Evolutionary conservation across 2,888 invertebrate genomes (phyloP), one percentile per base, ranked within the genome.

Genomic region (Marronus borbonicus): DNA sequence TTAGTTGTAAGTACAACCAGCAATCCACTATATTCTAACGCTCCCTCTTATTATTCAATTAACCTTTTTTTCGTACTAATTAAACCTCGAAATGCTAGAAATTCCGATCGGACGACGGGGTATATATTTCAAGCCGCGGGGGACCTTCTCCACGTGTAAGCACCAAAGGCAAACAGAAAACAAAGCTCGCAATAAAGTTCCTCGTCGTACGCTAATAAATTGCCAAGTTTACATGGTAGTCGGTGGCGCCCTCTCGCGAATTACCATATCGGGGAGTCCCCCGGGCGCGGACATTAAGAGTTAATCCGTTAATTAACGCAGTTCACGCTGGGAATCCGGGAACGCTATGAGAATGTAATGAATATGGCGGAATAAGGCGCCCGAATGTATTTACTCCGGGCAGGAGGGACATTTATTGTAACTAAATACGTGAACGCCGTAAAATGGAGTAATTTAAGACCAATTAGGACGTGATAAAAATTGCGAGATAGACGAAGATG

Each of bases 261-360:
- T 68, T 68, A 68, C 68, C 68, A 50, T 68, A 50, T 68, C 62
- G 50, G 50, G 68, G 50, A 24, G 50, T 36, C 65, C 65, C 65
- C 65, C 28, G 68, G 5, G 50, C 14, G 14, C 20, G 50, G 14
- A 24, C 28, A 28, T 68, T 50, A 31, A 68, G 24, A 68, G 49
- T 68, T 68, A 68, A 68, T 68, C 68, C 68, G 24, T 50, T 68
- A 68, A 68, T 68, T 68, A 68, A 68, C 24, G 68, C 50, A 24
- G 24, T 39, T 8, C 64, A 20, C 39, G 36, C 65, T 17, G 31
- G 17, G 65, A 36, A 17, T n/a, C 39, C 28, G 36, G 65, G 65
- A 10, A 10, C n/a, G 12, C 62, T 10, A 12, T 31, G 62, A 14
- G 31, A n/a, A 10, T 31, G 62, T 62, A 28, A 31, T 62, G 62